Conservation (phyloP, 2,113 vertebrate species). For the Panthera uncia region DNA sequence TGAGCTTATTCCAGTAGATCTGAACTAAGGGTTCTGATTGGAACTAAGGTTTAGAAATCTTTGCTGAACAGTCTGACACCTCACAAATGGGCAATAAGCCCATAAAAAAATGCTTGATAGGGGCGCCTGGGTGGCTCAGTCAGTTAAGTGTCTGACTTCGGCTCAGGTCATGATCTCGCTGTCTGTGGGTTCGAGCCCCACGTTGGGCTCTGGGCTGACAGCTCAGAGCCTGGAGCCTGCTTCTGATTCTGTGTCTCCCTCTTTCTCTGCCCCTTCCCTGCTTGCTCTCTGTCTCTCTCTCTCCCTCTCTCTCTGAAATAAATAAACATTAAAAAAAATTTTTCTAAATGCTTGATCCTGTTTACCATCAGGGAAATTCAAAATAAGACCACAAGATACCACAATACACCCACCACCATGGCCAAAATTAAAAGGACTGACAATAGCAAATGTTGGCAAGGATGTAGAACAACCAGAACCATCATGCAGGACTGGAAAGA, state of each 20-base stretch:
- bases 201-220: too few species aligned
- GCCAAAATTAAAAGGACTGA: constrained; percentile 57
- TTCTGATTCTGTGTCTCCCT: too few species aligned
- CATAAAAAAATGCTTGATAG: background rate
- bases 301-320: too few species aligned
- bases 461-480: constrained; percentile 10
- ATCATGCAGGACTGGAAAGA: background rate
- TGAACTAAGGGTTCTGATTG: background rate
- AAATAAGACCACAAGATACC: constrained; percentile 6
- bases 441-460: constrained; percentile 11
- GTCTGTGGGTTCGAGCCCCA: too few species aligned
- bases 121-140: too few species aligned
- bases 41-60: background rate
- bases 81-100: background rate
- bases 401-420: background rate
- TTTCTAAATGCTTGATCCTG: background rate
- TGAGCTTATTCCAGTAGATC: background rate
- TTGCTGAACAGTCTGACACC: background rate
- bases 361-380: constrained; percentile 34
- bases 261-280: too few species aligned
- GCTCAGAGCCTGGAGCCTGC: too few species aligned
- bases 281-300: too few species aligned
- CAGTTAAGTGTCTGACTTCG: too few species aligned
- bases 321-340: too few species aligned
- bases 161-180: too few species aligned